A percentile compares a stretch with the other conserved stretches of the same genome.
These are phyloP conservation scores for Heliconius hermathena DNA, from an alignment of 1,140 invertebrate genomes.

Conservation along the genomic window DNA sequence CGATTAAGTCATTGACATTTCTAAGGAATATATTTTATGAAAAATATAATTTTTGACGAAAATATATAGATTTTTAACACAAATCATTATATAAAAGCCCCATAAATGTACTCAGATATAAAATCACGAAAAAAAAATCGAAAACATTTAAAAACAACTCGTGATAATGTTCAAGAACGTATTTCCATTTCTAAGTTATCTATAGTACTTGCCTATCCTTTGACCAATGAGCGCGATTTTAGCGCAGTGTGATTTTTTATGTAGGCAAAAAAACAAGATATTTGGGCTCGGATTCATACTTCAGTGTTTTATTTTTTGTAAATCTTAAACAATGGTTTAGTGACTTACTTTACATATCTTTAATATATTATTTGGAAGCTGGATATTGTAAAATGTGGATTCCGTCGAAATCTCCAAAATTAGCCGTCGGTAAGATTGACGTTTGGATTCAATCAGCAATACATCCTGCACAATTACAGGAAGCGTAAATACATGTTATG, in stretches of 20 bases:
- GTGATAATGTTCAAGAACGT: neutral
- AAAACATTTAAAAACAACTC: too few relatives aligned
- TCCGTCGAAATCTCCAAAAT: constrained; percentile 69
- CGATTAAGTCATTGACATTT: too few relatives aligned
- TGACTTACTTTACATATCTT: constrained; percentile 28
- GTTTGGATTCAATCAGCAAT: constrained; percentile 63
- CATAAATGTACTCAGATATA: too few relatives aligned
- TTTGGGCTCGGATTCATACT: constrained; percentile 25
- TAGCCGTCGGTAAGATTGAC: constrained; percentile 73
- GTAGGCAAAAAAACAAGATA: constrained; percentile 18
- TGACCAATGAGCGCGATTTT: constrained; percentile 4
- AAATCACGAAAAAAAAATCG: neutral
- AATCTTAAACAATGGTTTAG: constrained; percentile 41
- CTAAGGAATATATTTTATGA: too few relatives aligned
- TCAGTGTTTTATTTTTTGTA: constrained; percentile 37
- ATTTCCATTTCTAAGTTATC: constrained; percentile 5
- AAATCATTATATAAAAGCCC: too few relatives aligned
- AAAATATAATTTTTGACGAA: too few relatives aligned
- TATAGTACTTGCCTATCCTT: neutral
- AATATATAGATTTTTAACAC: too few relatives aligned
- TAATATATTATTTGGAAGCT: constrained; percentile 21
- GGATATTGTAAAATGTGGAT: constrained; percentile 64
- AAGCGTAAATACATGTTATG: constrained; percentile 70
- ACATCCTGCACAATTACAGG: constrained; percentile 76
- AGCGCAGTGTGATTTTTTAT: constrained; percentile 13